Conservation (phyloP, 2,888 invertebrate species). For the Torymus auratus region DNA sequence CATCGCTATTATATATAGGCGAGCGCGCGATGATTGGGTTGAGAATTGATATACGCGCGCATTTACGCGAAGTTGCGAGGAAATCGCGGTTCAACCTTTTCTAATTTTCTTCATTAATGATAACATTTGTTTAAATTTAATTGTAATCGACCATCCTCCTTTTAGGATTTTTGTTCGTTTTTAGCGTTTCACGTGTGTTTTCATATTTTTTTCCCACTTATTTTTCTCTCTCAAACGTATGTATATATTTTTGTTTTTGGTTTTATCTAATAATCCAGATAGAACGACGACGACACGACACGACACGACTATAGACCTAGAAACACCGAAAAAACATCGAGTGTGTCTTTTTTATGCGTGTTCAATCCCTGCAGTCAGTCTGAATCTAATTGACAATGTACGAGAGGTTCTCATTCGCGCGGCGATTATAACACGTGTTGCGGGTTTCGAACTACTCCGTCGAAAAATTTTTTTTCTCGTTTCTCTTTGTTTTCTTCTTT, state of each 20-base stretch:
- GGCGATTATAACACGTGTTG: conserved; percentile 56
- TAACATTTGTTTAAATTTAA: not conserved
- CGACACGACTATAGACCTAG: conserved; percentile 53
- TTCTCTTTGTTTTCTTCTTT: conserved; percentile 16
- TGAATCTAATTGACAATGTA: conserved; percentile 77
- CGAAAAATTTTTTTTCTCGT: conserved; percentile 34
- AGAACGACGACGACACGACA: conserved; percentile 56
- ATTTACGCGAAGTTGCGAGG: conserved; percentile 7
- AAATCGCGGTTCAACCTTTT: conserved; percentile 13
- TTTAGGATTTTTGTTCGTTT: conserved; percentile 33
- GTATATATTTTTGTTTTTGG: conserved; percentile 1
- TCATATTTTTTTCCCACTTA: not conserved
- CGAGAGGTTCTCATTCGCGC: conserved; percentile 68
- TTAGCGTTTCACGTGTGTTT: not conserved
- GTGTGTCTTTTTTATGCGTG: conserved; percentile 66
- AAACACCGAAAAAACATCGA: conserved; percentile 66
- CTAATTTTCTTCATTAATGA: not conserved
- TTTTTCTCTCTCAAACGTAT: conserved; percentile 7
- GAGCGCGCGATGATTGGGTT: too few relatives aligned
- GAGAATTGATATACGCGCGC: too few relatives aligned
- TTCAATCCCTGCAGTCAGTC: conserved; percentile 76
- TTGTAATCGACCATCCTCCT: conserved; percentile 22
- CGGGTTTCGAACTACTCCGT: conserved; percentile 55
- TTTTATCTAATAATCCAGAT: conserved; percentile 39
- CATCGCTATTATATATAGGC: too few relatives aligned